Conservation (phyloP, 2,888 invertebrate genomes). For the Reticulitermes lucifugus region DNA sequence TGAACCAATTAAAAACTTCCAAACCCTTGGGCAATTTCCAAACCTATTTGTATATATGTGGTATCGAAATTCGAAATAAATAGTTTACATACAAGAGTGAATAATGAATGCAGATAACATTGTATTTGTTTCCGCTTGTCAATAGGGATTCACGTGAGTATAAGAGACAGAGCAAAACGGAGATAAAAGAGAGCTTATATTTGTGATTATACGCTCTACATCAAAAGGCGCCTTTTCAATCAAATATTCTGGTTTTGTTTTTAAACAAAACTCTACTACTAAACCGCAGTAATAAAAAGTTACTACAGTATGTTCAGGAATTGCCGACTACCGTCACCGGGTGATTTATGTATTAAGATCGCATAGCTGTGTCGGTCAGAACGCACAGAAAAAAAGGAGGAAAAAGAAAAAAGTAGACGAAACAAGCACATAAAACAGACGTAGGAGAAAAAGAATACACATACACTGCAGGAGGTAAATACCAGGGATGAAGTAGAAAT, state of each 20-base stretch:
- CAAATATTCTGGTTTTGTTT: neutral
- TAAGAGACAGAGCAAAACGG: neutral
- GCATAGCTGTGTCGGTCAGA: too few species aligned
- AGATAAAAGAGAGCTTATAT: neutral
- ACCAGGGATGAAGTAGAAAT: too few species aligned
- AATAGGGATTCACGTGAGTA: neutral
- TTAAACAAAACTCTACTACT: too few species aligned
- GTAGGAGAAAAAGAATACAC: too few species aligned
- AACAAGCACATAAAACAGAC: too few species aligned
- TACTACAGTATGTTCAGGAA: too few species aligned
- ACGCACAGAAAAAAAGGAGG: too few species aligned
- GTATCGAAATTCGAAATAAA: constrained; percentile 29
- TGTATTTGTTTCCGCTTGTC: neutral
- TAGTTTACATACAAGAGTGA: neutral
- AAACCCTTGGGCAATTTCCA: constrained; percentile 25
- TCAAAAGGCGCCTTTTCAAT: constrained; percentile 23
- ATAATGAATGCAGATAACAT: constrained; percentile 13
- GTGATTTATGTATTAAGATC: too few species aligned
- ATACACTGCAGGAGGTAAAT: too few species aligned
- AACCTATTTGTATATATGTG: constrained; percentile 8
- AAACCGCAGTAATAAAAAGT: too few species aligned
- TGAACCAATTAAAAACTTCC: constrained; percentile 40
- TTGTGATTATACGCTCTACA: constrained; percentile 2
- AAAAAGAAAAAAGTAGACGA: too few species aligned
- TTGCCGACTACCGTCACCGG: too few species aligned